Evolutionary conservation across 2,113 vertebrate genomes (phyloP).

Genomic region (Silurus asotus): DNA sequence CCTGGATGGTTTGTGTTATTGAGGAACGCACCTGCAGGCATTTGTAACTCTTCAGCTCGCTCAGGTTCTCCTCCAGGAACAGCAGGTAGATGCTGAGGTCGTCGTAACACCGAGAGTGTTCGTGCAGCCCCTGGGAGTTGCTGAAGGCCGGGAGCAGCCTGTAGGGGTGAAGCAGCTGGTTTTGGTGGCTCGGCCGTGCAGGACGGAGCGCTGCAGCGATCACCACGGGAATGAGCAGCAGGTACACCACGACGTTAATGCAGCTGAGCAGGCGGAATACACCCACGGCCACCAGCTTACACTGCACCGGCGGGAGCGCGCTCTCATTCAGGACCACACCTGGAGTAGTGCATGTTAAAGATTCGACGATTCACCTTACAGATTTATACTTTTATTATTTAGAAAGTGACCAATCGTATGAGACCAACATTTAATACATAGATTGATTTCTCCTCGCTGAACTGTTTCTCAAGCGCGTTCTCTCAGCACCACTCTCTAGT

Average conservation of each 20-base stretch:
- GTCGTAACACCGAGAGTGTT: constrained; percentile 71
- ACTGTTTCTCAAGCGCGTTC: no score
- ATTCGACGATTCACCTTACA: no score
- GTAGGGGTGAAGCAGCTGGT: constrained; percentile 82
- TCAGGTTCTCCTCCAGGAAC: constrained; percentile 92
- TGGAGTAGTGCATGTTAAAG: constrained; percentile 20
- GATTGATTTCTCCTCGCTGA: no score
- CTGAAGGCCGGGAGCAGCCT: constrained; percentile 88
- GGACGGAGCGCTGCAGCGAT: constrained; percentile 81
- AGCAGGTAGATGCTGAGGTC: constrained; percentile 92
- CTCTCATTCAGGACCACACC: constrained; percentile 85
- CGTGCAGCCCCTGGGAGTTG: constrained; percentile 73
- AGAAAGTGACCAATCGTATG: no score
- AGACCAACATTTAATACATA: no score
- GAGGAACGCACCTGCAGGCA: constrained; percentile 80
- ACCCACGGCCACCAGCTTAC: constrained; percentile 90
- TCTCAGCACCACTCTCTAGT: no score
- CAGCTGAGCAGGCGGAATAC: constrained; percentile 90
- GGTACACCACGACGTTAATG: constrained; percentile 85
- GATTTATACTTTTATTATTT: no score
- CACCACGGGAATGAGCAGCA: constrained; percentile 76
- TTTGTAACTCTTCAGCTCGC: constrained; percentile 94
- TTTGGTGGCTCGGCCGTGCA: constrained; percentile 76
- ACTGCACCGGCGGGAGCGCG: constrained; percentile 79
- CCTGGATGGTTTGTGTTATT: no score